Percentiles rank a stretch among this genome's conserved stretches.
These are phyloP conservation scores for Tridacna gigas DNA, from an alignment of 2,888 invertebrate genomes.

Conservation along the genomic window DNA sequence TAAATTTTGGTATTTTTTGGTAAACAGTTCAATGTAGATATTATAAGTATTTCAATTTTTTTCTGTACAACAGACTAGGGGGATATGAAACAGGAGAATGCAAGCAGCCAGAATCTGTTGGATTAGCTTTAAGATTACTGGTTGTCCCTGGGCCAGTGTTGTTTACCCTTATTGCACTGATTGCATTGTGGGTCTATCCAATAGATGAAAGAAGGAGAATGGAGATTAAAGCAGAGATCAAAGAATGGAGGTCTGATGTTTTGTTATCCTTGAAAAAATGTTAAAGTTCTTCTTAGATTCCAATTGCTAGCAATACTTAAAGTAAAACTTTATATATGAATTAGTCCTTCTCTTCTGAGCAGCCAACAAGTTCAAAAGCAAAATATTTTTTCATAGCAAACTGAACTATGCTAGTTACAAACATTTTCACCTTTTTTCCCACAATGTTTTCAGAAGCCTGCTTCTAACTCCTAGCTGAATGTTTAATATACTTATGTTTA, in stretches of 20 bases:
- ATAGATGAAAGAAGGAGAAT: conserved; percentile 72
- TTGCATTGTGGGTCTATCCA: conserved; percentile 79
- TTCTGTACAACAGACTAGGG: conserved; percentile 67
- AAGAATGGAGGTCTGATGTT: conserved; percentile 46
- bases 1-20: not conserved
- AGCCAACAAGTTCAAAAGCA: not conserved
- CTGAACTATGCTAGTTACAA: too few species aligned
- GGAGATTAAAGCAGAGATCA: conserved; percentile 67
- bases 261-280: not conserved
- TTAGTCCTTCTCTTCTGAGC: not conserved
- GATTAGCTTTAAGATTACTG: conserved; percentile 73
- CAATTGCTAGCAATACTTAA: not conserved
- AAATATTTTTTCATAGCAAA: too few species aligned
- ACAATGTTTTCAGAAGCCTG: too few species aligned
- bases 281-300: not conserved
- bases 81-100: conserved; percentile 78
- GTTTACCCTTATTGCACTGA: conserved; percentile 72
- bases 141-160: conserved; percentile 78
- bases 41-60: not conserved
- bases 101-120: conserved; percentile 77
- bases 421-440: too few species aligned
- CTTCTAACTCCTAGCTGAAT: too few species aligned
- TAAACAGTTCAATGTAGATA: not conserved
- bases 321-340: not conserved
- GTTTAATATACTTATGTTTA: not conserved